Base-by-base conservation (phyloP, 2,888 invertebrate genomes). In the Chalcosyrphus nemorum region DNA sequence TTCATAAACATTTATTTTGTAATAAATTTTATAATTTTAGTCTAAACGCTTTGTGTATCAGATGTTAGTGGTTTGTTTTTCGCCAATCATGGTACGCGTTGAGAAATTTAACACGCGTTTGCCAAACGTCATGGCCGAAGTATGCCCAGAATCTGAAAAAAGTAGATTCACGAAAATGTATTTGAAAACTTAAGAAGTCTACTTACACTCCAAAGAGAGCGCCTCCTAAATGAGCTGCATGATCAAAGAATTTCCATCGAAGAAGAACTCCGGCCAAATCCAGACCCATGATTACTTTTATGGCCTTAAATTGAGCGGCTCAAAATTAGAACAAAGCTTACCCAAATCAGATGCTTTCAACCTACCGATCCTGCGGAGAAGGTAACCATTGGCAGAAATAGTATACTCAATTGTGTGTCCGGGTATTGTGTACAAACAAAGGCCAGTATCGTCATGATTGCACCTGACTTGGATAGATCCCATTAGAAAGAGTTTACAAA, bases 201-300 rank as follows among this genome's bases (percentile, higher is more conserved):
- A 87, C 89, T 89, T 93, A 97, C 96, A 99, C 94, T 93, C 99
- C 99, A 92, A 96, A 97, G 43, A 96, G 89, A 45, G 96, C 96
- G 32, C 99, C 99, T 15, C 98, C 98, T 86, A 99, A 94, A 94
- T 99, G 99, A n/a, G 98, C 99, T 0, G 99, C 99, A 92, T 99
- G 99, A 91, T 99, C 99, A 89, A 99, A 97, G 88, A 97, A 93
- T 90, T 94, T 95, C 98, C 98, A 99, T 45, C 97, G 94, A 77
- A 97, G 90, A 5, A 97, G 68, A 45, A 98, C 93, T 24, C 99
- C 99, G 21, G 95, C 93, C 17, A 95, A 90, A 91, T 99, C 99
- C 70, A 99, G 91, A 7, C 95, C 94, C 92, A 99, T 94, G 66
- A 99, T 93, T 13, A 94, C 95, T 92, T 97, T 97, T 80, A 99